Conservation (phyloP, 2,888 invertebrate genomes). For the Hirtodrosophila trivittata region DNA sequence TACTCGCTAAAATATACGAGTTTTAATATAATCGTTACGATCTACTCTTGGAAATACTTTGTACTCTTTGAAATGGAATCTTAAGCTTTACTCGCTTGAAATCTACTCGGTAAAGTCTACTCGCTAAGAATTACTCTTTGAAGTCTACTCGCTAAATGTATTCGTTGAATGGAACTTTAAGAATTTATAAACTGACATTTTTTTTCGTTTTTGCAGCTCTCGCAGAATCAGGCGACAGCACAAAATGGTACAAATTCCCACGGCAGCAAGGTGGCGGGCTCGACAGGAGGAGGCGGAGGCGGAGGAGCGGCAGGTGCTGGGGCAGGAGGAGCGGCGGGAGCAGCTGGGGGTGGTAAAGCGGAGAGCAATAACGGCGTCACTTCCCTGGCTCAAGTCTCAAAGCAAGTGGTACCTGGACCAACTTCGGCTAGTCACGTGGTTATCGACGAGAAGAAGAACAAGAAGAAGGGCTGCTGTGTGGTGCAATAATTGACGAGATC, state of each 20-base stretch:
- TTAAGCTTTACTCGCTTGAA: too few relatives aligned
- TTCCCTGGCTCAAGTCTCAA: conserved; percentile 84
- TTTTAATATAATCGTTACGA: too few relatives aligned
- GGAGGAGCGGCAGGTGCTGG: conserved; percentile 32
- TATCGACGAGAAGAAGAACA: conserved; percentile 93
- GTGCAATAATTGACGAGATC: conserved; percentile 88
- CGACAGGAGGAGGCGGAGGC: conserved; percentile 50
- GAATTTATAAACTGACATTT: too few relatives aligned
- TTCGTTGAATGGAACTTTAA: too few relatives aligned
- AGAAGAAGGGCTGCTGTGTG: conserved; percentile 97
- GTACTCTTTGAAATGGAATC: too few relatives aligned
- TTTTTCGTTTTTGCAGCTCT: conserved; percentile 70
- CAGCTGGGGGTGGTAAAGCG: conserved; percentile 62
- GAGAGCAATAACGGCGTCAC: conserved; percentile 79
- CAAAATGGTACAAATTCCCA: conserved; percentile 84
- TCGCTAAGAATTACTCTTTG: too few relatives aligned
- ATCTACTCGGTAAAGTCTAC: too few relatives aligned
- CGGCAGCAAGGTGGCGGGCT: conserved; percentile 71
- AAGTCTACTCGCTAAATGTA: too few relatives aligned
- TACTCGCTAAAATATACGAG: too few relatives aligned
- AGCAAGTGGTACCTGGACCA: conserved; percentile 89
- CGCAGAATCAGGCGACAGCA: conserved; percentile 84
- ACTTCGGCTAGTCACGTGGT: conserved; percentile 95
- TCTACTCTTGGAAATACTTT: too few relatives aligned
- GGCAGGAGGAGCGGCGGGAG: conserved; percentile 46